These are phyloP conservation scores for Schizaphis graminum DNA, from an alignment of 2,888 invertebrate species.

Conservation along the genomic window DNA sequence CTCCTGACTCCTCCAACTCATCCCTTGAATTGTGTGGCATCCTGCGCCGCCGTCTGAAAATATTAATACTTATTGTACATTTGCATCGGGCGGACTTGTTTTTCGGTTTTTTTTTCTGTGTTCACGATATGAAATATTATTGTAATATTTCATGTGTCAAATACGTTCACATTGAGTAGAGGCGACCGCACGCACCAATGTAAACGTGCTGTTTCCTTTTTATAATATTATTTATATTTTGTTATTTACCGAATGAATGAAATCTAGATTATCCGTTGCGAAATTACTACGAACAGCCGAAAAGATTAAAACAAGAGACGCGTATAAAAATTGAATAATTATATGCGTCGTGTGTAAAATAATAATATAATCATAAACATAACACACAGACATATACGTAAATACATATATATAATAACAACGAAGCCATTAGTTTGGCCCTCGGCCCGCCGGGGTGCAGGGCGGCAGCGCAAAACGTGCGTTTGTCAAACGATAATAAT, in stretches of 20 bases:
- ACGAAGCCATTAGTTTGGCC: neutral
- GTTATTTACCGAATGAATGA: neutral
- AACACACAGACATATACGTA: neutral
- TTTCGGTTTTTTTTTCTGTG: neutral
- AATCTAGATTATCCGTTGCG: slow-evolving; percentile 14
- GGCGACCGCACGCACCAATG: neutral
- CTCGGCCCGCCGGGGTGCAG: neutral
- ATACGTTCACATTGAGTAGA: neutral
- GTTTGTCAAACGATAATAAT: slow-evolving; percentile 40
- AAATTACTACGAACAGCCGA: neutral
- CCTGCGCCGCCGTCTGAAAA: neutral
- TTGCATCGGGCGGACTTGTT: neutral
- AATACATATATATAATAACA: neutral
- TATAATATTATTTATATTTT: neutral
- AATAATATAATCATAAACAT: neutral
- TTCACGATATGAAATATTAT: slow-evolving; percentile 6
- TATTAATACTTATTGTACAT: neutral
- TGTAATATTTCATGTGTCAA: neutral
- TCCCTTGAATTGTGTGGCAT: neutral
- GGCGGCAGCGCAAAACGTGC: neutral
- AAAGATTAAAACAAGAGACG: slow-evolving; percentile 19
- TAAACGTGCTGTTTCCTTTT: neutral
- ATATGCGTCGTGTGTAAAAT: neutral
- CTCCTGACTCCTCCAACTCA: neutral
- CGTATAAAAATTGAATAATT: slow-evolving; percentile 4